phyloP scores from a whole-genome alignment of 2,888 invertebrate genomes.

The Tachina lurida region DNA sequence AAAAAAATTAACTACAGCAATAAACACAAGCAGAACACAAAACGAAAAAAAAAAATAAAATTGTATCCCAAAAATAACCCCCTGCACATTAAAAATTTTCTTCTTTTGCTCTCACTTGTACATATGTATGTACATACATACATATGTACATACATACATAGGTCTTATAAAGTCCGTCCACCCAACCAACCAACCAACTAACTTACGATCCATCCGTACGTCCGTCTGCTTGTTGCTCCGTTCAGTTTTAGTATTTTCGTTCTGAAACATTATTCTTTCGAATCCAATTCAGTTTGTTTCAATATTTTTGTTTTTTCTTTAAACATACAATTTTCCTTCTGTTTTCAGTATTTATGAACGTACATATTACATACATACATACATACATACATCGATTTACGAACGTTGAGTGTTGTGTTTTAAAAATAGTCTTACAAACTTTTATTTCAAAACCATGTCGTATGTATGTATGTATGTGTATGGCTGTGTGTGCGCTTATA shows the following conservation, averaged over 20 bases:
- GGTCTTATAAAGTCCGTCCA: constrained; percentile 25
- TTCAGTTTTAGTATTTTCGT: constrained; percentile 53
- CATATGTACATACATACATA: no score
- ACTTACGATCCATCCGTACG: constrained; percentile 18
- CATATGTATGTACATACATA: neutral
- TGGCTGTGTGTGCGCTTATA: neutral
- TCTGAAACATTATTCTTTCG: constrained; percentile 62
- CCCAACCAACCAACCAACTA: constrained; percentile 28
- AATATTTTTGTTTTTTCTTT: constrained; percentile 42
- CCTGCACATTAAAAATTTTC: constrained; percentile 73
- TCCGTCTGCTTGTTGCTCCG: constrained; percentile 42
- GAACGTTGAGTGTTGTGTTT: constrained; percentile 65
- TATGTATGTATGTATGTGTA: constrained; percentile 5
- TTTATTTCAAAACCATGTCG: constrained; percentile 64
- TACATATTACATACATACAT: neutral
- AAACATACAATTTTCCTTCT: constrained; percentile 41
- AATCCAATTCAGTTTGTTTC: constrained; percentile 68
- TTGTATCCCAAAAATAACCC: constrained; percentile 79
- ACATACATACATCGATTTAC: constrained; percentile 48
- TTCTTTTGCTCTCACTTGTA: constrained; percentile 52
- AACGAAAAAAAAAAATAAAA: constrained; percentile 65
- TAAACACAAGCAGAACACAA: constrained; percentile 36
- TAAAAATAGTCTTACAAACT: constrained; percentile 66
- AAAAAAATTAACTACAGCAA: constrained; percentile 65
- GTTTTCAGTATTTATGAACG: constrained; percentile 57